These are phyloP conservation scores for Carapus acus DNA, from an alignment of 2,797 vertebrate genomes.

Conservation along the genomic window DNA sequence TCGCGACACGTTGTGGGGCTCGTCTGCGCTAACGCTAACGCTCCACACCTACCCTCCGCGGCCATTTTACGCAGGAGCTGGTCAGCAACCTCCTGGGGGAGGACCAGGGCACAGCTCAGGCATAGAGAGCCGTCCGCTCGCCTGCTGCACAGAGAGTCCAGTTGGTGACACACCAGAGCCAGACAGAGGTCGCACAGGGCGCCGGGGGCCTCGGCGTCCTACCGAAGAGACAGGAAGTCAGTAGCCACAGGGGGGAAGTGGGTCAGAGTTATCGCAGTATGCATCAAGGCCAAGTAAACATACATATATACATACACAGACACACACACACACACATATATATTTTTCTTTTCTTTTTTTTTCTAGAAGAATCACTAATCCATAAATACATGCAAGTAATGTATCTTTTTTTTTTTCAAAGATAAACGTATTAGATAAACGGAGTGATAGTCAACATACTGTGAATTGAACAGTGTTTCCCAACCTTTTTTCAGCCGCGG, in stretches of 20 bases:
- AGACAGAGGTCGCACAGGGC: conserved; percentile 85
- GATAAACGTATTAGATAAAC: no score
- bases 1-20: background rate
- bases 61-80: conserved; percentile 85
- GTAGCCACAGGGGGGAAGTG: background rate
- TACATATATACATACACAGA: no score
- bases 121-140: conserved; percentile 83
- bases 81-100: conserved; percentile 91
- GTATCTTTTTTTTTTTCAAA: no score
- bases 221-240: conserved; percentile 19
- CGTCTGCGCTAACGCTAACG: no score
- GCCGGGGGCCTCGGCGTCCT: conserved; percentile 81
- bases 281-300: no score
- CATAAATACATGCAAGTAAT: no score
- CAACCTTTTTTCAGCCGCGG: no score
- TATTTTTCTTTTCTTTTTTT: no score
- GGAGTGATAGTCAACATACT: no score
- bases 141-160: conserved; percentile 82
- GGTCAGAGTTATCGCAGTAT: background rate
- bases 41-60: conserved; percentile 74
- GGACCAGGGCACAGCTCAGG: conserved; percentile 79
- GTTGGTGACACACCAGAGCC: conserved; percentile 80
- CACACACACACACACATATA: no score
- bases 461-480: no score
- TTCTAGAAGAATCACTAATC: no score